A percentile compares a stretch with the other conserved stretches of the same genome.
phyloP scores from a whole-genome alignment of 2,888 invertebrate species.

The Xylota sylvarum region DNA sequence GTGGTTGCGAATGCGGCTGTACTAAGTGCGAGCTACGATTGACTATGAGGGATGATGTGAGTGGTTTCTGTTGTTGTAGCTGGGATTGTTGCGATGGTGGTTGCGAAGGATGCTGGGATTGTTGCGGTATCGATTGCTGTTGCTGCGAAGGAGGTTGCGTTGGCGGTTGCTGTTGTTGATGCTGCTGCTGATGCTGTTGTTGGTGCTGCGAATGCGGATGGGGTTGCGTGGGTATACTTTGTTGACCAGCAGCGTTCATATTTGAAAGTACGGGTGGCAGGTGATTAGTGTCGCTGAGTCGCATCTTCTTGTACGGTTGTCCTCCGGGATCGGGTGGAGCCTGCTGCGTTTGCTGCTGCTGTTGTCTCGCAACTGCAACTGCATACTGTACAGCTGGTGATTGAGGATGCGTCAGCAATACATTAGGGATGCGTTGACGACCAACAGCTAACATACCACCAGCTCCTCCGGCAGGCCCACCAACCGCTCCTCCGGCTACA shows the following conservation, averaged over 20 bases:
- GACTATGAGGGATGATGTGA: slow-evolving; percentile 73
- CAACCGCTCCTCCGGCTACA: slow-evolving; percentile 75
- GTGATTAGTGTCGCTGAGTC: slow-evolving; percentile 83
- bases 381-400: slow-evolving; percentile 83
- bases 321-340: slow-evolving; percentile 84
- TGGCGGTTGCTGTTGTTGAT: slow-evolving; percentile 67
- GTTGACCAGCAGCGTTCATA: slow-evolving; percentile 86
- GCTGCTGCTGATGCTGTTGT: slow-evolving; percentile 62
- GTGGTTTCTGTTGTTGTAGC: slow-evolving; percentile 72
- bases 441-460: slow-evolving; percentile 80
- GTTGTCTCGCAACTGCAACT: slow-evolving; percentile 82
- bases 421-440: slow-evolving; percentile 79
- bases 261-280: slow-evolving; percentile 85
- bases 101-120: slow-evolving; percentile 52
- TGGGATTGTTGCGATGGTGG: slow-evolving; percentile 72
- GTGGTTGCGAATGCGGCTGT: slow-evolving; percentile 75
- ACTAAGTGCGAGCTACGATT: slow-evolving; percentile 69
- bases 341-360: slow-evolving; percentile 80
- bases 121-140: slow-evolving; percentile 42
- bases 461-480: slow-evolving; percentile 67
- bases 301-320: slow-evolving; percentile 83
- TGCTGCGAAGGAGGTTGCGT: slow-evolving; percentile 60
- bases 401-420: slow-evolving; percentile 80
- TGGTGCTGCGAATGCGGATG: slow-evolving; percentile 70
- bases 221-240: slow-evolving; percentile 67